Evolutionary conservation across 53 echinoderm and acorn worm species (phyloP), one percentile per base, ranked within the genome.

Genomic region (Luidia sarsii): DNA sequence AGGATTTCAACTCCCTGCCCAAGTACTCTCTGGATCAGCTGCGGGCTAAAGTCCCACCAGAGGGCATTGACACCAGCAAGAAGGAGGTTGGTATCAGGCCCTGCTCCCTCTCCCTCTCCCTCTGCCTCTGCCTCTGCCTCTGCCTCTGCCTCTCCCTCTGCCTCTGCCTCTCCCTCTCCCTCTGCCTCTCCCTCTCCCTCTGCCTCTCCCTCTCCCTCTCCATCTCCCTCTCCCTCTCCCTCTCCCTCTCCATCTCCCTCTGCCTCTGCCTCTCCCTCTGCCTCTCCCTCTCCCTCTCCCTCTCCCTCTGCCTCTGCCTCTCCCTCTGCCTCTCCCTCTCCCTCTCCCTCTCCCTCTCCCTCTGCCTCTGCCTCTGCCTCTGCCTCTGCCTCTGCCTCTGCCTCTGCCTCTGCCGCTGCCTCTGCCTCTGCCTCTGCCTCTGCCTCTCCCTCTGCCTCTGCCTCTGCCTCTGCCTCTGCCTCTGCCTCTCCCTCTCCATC

Each of bases 71-170:
- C 45, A 19, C 72, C 7, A 68, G 74, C 61, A 95, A 95, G 83
- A 90, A 88, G 67, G 96, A 93, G 90, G 96, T n/a, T n/a, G n/a
- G n/a, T 93, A 80, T 41, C 6, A 41, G 41, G 11, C 41, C 41
- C 6, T 11, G 11, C 6, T 11, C 41, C 41, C 41, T 7, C 41
- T 11, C 41, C 41, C 6, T 11, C 41, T 11, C 41, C 41, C 41
- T 41, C 41, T 11, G n/a, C n/a, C n/a, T n/a, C n/a, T n/a, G n/a
- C n/a, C n/a, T n/a, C n/a, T n/a, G n/a, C n/a, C n/a, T n/a, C n/a
- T n/a, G n/a, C n/a, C n/a, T n/a, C n/a, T n/a, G n/a, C n/a, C n/a
- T n/a, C n/a, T n/a, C n/a, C n/a, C n/a, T n/a, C n/a, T n/a, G n/a
- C n/a, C n/a, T n/a, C n/a, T n/a, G n/a, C n/a, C n/a, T n/a, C n/a